These are phyloP conservation scores for Catharus fuscescens DNA, from an alignment of 2,113 vertebrate species.

Conservation along the genomic window DNA sequence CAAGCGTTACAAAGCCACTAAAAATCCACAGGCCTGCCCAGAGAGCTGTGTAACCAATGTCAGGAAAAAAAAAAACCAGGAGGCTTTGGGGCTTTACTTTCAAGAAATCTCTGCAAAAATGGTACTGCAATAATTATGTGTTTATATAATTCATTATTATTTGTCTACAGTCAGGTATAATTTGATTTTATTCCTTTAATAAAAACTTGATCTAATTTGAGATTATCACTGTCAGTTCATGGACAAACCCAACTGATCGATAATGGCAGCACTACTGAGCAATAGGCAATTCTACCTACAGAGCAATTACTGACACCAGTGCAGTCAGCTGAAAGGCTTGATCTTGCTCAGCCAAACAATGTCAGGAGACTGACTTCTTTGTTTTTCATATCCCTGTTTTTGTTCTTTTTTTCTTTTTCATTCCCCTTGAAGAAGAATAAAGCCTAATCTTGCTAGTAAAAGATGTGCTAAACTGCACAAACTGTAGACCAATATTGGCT, in stretches of 20 bases:
- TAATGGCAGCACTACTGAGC: neutral
- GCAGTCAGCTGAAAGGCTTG: neutral
- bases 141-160: neutral
- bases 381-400: neutral
- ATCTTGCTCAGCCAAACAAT: conserved; percentile 11
- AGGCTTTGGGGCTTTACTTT: neutral
- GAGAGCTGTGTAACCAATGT: neutral
- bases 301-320: neutral
- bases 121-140: neutral
- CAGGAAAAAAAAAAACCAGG: neutral
- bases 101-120: neutral
- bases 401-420: neutral
- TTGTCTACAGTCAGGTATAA: conserved; percentile 20
- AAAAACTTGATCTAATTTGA: conserved; percentile 54
- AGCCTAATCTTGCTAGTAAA: conserved; percentile 4
- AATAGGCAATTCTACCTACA: conserved; percentile 10
- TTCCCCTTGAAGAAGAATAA: neutral
- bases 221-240: conserved; percentile 23
- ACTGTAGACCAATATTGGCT: neutral
- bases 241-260: neutral
- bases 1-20: neutral
- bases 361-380: neutral
- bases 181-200: conserved; percentile 51
- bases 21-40: neutral
- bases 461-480: neutral